These are phyloP conservation scores for Andricus curvator DNA, from an alignment of 2,888 invertebrate species.

Conservation along the genomic window DNA sequence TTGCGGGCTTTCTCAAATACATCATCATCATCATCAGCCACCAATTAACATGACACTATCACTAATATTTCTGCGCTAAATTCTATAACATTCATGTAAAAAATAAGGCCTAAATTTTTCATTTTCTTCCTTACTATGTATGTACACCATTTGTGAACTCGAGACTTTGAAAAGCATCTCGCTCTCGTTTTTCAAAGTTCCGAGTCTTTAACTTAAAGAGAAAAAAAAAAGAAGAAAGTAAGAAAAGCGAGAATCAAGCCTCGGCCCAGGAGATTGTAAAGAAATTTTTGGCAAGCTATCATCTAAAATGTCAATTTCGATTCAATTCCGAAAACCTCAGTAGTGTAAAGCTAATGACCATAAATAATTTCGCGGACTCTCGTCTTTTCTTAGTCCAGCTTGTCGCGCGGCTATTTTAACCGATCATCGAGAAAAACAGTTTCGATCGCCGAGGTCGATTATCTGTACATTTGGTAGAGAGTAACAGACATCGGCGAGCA, in stretches of 20 bases:
- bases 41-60: slow-evolving; percentile 30
- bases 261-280: slow-evolving; percentile 32
- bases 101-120: slow-evolving; percentile 62
- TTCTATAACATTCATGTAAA: slow-evolving; percentile 63
- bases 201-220: slow-evolving; percentile 10
- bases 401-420: neutral
- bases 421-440: slow-evolving; percentile 9
- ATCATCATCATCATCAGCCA: slow-evolving; percentile 31
- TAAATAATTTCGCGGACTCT: slow-evolving; percentile 12
- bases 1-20: slow-evolving; percentile 28
- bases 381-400: neutral
- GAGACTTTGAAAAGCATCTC: slow-evolving; percentile 45
- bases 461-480: neutral
- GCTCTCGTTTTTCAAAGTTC: slow-evolving; percentile 40
- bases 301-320: neutral
- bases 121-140: slow-evolving; percentile 56
- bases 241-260: slow-evolving; percentile 6
- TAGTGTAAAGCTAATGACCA: slow-evolving; percentile 1
- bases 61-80: slow-evolving; percentile 49
- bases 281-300: slow-evolving; percentile 5
- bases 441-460: neutral
- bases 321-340: neutral
- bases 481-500: neutral
- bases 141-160: slow-evolving; percentile 42
- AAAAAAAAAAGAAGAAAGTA: neutral